Conservation (phyloP, 2,113 vertebrate species). For the Anarrhichthys ocellatus region DNA sequence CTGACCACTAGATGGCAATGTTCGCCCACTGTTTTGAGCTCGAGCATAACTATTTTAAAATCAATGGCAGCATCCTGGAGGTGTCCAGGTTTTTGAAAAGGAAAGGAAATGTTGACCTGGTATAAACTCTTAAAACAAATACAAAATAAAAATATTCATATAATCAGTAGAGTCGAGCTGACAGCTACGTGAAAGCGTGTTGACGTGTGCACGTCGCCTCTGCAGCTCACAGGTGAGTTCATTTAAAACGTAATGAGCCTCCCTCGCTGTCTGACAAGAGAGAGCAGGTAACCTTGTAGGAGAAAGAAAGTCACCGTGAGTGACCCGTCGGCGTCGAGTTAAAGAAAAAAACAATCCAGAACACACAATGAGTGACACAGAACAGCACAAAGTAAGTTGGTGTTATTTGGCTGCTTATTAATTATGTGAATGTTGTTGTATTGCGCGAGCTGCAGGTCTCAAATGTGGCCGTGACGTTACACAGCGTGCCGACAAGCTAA, state of each 20-base stretch:
- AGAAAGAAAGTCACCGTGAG: conserved; percentile 27
- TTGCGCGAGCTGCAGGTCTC: background rate
- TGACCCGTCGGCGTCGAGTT: conserved; percentile 10
- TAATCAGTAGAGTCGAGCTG: background rate
- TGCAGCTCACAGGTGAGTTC: conserved; percentile 69
- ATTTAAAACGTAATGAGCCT: conserved; percentile 72
- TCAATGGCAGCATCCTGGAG: background rate
- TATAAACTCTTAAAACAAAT: background rate
- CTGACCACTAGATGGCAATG: conserved; percentile 46
- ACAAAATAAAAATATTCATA: background rate
- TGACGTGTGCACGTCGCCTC: conserved; percentile 43
- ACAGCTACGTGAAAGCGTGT: background rate
- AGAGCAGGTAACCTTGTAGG: conserved; percentile 15
- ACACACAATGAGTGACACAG: conserved; percentile 75
- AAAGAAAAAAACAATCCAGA: background rate
- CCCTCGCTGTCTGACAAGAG: background rate
- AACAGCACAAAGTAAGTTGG: conserved; percentile 75
- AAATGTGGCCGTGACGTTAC: background rate
- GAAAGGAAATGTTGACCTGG: fast-evolving
- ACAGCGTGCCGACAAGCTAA: background rate
- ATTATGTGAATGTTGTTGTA: background rate
- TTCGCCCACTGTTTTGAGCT: background rate
- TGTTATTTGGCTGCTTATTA: background rate
- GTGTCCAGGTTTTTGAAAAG: background rate
- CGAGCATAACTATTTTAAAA: background rate